These are phyloP conservation scores for Rhinogobius similis DNA, from an alignment of 2,113 vertebrate genomes.

Conservation along the genomic window DNA sequence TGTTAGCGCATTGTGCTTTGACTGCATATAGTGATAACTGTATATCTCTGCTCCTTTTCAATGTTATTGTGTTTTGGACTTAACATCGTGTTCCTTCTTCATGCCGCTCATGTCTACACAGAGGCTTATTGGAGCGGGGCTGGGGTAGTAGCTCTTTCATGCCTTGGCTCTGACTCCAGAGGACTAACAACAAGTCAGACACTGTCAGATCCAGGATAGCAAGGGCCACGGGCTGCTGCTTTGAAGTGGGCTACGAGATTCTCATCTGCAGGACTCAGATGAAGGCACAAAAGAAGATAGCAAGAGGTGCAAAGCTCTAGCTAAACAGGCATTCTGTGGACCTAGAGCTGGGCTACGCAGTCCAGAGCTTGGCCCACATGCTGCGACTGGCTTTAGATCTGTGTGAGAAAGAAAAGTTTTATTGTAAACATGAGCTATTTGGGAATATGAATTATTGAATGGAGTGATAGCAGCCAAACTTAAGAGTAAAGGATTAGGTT, in stretches of 20 bases:
- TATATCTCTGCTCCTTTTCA: slow-evolving; percentile 6
- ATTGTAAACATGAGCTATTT: slow-evolving; percentile 25
- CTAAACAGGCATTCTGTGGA: slow-evolving; percentile 52
- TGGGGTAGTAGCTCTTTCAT: slow-evolving; percentile 58
- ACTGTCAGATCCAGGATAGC: slow-evolving; percentile 65
- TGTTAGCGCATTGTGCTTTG: not conserved
- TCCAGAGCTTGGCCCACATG: slow-evolving; percentile 14
- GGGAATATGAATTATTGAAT: slow-evolving; percentile 1
- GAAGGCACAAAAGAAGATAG: slow-evolving; percentile 49
- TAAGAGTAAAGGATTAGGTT: not conserved
- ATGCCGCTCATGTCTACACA: slow-evolving; percentile 49
- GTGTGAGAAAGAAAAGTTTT: slow-evolving; percentile 14
- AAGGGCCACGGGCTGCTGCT: slow-evolving; percentile 63
- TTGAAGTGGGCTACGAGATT: slow-evolving; percentile 74
- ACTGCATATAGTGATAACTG: slow-evolving; percentile 29
- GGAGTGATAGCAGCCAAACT: not conserved
- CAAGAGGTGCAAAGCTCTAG: slow-evolving; percentile 57
- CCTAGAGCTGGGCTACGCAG: slow-evolving; percentile 23
- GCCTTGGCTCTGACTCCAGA: slow-evolving; percentile 55
- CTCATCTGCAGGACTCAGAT: slow-evolving; percentile 66
- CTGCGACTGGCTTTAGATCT: slow-evolving; percentile 11
- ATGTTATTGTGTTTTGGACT: slow-evolving; percentile 29
- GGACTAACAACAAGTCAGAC: slow-evolving; percentile 70
- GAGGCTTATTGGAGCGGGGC: slow-evolving; percentile 62
- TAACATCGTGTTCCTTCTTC: slow-evolving; percentile 47